These are phyloP conservation scores for Spermophilus dauricus DNA, from an alignment of 2,113 vertebrate genomes.

Conservation along the genomic window DNA sequence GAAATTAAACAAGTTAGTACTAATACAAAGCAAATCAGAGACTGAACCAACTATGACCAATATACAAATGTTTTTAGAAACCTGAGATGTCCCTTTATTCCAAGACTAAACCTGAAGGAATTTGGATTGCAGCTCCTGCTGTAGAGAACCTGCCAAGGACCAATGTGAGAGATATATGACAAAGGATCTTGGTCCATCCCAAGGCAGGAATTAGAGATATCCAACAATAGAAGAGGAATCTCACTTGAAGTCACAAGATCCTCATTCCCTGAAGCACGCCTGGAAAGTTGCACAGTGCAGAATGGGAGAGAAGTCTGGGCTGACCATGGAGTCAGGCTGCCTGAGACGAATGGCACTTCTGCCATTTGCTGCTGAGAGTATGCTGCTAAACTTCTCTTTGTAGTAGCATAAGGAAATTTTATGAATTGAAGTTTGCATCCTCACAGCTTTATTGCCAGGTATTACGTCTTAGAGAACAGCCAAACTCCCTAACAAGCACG, in stretches of 20 bases:
- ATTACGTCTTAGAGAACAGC: neutral
- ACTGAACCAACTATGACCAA: neutral
- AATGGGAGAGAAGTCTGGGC: neutral
- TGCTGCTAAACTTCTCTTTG: neutral
- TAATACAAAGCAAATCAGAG: conserved; percentile 45
- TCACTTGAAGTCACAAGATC: neutral
- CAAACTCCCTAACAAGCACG: neutral
- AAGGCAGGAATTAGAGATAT: neutral
- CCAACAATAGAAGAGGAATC: neutral
- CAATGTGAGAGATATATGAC: neutral
- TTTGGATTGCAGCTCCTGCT: neutral
- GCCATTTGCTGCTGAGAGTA: neutral
- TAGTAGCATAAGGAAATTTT: neutral
- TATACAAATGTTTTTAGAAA: neutral
- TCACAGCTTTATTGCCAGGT: neutral
- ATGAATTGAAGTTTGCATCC: neutral
- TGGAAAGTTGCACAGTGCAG: neutral
- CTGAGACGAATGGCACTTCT: neutral
- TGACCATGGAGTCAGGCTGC: neutral
- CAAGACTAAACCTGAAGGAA: neutral
- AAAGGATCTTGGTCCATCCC: neutral
- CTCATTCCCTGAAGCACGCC: neutral
- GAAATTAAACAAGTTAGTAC: neutral
- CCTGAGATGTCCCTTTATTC: neutral
- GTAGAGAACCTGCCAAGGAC: neutral